Conservation (phyloP, 2,797 vertebrate species). For the Odontamblyopus lacepedii region DNA sequence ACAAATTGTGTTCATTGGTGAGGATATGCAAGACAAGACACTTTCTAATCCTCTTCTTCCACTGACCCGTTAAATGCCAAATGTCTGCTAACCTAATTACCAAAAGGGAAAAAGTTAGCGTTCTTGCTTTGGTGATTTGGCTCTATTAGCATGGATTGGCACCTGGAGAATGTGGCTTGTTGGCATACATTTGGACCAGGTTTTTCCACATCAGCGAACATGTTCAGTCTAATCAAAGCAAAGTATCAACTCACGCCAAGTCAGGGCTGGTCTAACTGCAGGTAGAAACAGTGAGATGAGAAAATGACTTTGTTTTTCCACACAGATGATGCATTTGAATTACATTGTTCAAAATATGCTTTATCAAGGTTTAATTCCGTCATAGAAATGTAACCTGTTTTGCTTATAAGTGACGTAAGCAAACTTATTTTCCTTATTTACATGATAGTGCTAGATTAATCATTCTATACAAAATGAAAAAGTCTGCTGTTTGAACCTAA, state of each 20-base stretch:
- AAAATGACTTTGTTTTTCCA: neutral
- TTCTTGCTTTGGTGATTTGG: conserved; percentile 19
- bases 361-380: neutral
- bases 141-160: neutral
- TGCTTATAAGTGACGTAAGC: too few relatives aligned
- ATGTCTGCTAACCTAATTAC: conserved; percentile 3
- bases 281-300: neutral
- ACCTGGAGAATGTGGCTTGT: conserved; percentile 1
- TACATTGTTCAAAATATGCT: neutral
- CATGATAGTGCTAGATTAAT: too few relatives aligned
- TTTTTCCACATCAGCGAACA: conserved; percentile 22
- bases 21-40: neutral
- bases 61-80: conserved; percentile 1
- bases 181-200: neutral
- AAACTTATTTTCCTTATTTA: too few relatives aligned
- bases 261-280: conserved; percentile 7
- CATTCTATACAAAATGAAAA: too few relatives aligned
- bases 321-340: neutral
- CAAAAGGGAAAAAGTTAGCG: neutral
- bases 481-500: too few relatives aligned
- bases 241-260: conserved; percentile 18
- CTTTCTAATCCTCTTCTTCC: neutral
- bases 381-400: too few relatives aligned
- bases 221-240: conserved; percentile 28
- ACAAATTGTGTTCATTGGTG: conserved; percentile 1